phyloP scores from a whole-genome alignment of 2,797 vertebrate species.

The Mormyrops attenuatus region DNA sequence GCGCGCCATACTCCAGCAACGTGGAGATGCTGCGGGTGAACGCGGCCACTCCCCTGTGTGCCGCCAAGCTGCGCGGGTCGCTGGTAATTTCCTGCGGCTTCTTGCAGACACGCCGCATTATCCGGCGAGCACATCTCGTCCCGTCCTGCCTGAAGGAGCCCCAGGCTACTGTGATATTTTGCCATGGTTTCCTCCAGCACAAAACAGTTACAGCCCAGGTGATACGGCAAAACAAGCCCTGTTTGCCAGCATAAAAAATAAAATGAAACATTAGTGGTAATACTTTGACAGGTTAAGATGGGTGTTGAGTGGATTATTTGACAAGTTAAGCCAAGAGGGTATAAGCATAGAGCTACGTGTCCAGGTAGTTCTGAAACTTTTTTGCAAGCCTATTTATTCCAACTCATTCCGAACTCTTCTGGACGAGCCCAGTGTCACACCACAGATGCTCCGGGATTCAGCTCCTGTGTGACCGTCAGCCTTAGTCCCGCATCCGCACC shows the following conservation, averaged over 20 bases:
- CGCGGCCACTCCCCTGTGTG: background rate
- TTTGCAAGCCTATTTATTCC: background rate
- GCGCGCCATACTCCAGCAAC: background rate
- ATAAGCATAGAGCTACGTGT: background rate
- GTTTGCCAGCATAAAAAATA: background rate
- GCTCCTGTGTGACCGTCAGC: background rate
- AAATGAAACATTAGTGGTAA: background rate
- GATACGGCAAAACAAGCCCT: background rate
- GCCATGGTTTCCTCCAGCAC: background rate
- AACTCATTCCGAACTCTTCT: background rate
- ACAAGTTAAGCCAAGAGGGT: background rate
- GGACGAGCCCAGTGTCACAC: background rate
- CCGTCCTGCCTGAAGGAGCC: background rate
- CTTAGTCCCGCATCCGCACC: background rate
- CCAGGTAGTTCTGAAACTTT: background rate
- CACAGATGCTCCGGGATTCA: background rate
- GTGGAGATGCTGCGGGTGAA: background rate
- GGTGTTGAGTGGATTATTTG: background rate
- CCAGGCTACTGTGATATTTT: background rate
- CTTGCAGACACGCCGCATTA: background rate
- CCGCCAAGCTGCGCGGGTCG: background rate
- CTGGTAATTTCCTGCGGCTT: background rate
- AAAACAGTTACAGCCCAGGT: background rate
- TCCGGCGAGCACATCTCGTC: background rate
- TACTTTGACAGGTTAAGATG: background rate